Base-by-base conservation (phyloP, 2,888 invertebrate species). In the Cerceris ruficornis region DNA sequence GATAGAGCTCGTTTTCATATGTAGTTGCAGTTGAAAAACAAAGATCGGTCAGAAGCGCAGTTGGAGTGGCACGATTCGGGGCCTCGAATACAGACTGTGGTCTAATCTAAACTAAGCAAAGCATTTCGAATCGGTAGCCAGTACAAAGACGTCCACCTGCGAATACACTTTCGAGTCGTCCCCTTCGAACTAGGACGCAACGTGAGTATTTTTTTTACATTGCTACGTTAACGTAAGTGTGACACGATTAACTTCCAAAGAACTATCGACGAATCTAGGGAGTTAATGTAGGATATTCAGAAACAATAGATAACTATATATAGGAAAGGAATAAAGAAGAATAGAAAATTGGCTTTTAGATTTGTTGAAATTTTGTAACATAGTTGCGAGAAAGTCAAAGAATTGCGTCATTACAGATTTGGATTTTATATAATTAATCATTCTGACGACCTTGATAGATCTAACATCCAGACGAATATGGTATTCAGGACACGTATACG, bases 21-120 rank as follows among this genome's bases (percentile, higher is more conserved):
- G 72, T 74, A 71, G 69, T 75, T 79, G 80, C 75, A 80, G 73
- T 66, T 73, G 71, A 75, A 82, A 82, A 80, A 67, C 76, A 70
- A 64, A 50, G 64, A 80, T 80, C 81, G 42, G 69, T 55, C 80
- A 77, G 81, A 82, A 58, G 61, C 80, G 68, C 50, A 50, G 59
- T 43, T 64, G 68, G 74, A 67, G 70, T 75, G 69, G 72, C 54
- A 65, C 74, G 69, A 76, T 62, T 75, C 69, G 69, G 72, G 52
- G n/a, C 41, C 42, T 54, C 69, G 54, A 52, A 62, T 43, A 28
- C 28, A 39, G 15, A 6, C 72, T 61, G 66, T 52, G 14, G 59
- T 72, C 72, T 50, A 28, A 67, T 80, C 83, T 81, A 83, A 83
- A 69, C 70, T 70, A 62, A 28, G 28, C 66, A 61, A 71, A 57